Base-by-base conservation (phyloP, 2,113 vertebrate genomes). In the Podarcis muralis region DNA sequence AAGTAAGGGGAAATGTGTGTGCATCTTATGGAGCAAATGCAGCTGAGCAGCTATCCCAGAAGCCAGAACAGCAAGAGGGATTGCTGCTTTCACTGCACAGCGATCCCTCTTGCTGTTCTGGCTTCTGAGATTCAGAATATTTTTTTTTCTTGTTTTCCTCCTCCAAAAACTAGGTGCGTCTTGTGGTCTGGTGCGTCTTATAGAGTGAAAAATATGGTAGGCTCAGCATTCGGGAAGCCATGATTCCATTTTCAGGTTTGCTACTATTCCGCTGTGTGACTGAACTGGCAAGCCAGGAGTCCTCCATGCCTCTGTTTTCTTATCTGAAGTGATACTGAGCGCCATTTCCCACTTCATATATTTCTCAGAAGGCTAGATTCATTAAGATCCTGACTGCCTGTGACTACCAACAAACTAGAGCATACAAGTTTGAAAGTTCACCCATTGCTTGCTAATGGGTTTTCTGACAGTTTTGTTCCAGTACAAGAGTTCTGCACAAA, bases 401-500 rank as follows among this genome's bases (percentile, higher is more conserved):
- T 18, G 37, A 25, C 43, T 2, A 43, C 65, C 71, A 86, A 78
- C 62, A 48, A 37, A 12, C 66, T 74, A 72, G 68, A 75, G 22
- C 4, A 77, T 72, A 59, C 66, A 90, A 90, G 87, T 84, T 76
- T 94, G 92, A 85, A 93, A 83, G 43, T 77, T 86, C 20, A 83
- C 76, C 88, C 87, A 89, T 90, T 80, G 85, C 80, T 57, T 82
- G 76, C 85, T 83, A 94, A 92, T 48, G 48, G 90, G 85, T 83
- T 72, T 86, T 83, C 90, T 92, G 86, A 91, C 86, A 91, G 88
- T 72, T 87, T 87, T 83, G 81, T 83, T 90, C 89, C 83, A 75
- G 6, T 1, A 20, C 86, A 89, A 87, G 92, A 92, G 88, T 92
- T 92, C 37, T 69, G 37, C 90, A 88, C 76, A 84, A 91, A 94